phyloP scores from a whole-genome alignment of 1,140 invertebrate species.

The Plodia interpunctella region DNA sequence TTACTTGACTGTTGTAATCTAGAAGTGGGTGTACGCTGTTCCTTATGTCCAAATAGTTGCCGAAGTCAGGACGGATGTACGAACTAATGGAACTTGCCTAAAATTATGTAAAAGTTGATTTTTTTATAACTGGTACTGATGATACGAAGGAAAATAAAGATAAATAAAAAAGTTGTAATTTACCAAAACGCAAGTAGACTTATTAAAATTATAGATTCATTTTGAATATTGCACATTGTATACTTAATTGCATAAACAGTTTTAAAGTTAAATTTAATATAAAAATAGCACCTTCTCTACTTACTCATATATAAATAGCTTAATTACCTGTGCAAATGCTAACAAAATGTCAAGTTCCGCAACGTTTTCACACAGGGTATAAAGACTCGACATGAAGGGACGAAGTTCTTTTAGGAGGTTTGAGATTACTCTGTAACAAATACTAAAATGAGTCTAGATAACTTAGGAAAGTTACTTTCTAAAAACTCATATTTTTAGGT shows the following conservation, averaged over 20 bases:
- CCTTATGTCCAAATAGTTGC: slow-evolving; percentile 81
- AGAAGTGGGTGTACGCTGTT: slow-evolving; percentile 88
- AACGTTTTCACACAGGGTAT: slow-evolving; percentile 88
- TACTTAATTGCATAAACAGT: no score
- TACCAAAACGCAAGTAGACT: no score
- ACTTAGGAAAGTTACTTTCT: no score
- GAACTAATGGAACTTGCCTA: slow-evolving; percentile 72
- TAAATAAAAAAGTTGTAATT: no score
- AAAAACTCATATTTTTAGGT: no score
- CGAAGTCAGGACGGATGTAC: slow-evolving; percentile 86
- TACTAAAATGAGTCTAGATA: background rate
- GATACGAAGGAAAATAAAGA: no score
- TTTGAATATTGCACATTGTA: no score
- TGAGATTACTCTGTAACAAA: slow-evolving; percentile 78
- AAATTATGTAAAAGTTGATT: background rate
- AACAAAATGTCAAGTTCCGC: slow-evolving; percentile 88
- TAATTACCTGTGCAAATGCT: slow-evolving; percentile 82
- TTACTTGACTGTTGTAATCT: slow-evolving; percentile 79
- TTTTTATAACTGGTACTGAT: background rate
- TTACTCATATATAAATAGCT: no score
- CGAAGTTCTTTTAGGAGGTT: slow-evolving; percentile 80
- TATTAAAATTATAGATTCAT: no score
- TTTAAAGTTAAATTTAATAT: no score
- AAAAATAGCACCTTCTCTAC: no score
- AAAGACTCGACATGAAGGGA: slow-evolving; percentile 84